Percentiles rank a stretch among this genome's conserved stretches.
Conservation (phyloP, 1,140 invertebrate species). For the Drosophila paulistorum region DNA sequence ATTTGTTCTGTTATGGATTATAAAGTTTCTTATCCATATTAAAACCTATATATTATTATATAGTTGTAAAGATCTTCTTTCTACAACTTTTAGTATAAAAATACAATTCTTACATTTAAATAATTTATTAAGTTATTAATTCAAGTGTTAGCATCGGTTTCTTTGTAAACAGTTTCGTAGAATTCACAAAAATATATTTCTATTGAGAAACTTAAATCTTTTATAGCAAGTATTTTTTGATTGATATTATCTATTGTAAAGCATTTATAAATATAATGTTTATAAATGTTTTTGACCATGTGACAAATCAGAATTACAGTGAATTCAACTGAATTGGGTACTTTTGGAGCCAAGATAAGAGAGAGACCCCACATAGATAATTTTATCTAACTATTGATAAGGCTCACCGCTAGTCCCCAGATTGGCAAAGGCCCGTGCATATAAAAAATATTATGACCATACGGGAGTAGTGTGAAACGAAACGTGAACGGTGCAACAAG, state of each 20-base stretch:
- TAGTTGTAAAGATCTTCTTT: no score
- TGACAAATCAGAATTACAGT: conserved; percentile 6
- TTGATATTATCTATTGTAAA: background rate
- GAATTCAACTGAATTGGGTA: background rate
- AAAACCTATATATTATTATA: no score
- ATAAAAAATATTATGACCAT: conserved; percentile 41
- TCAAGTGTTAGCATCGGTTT: no score
- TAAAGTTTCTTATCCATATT: no score
- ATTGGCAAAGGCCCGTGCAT: conserved; percentile 32
- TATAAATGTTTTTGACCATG: background rate
- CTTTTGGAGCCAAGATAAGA: conserved; percentile 15
- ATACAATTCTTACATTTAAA: no score
- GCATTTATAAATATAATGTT: background rate
- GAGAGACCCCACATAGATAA: conserved; percentile 14
- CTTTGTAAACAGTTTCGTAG: no score
- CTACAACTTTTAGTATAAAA: no score
- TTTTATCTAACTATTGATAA: conserved; percentile 47
- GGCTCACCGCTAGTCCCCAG: conserved; percentile 19
- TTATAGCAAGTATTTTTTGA: background rate
- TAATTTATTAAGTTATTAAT: no score
- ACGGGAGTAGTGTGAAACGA: conserved; percentile 20
- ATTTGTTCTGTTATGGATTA: no score
- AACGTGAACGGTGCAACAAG: conserved; percentile 41
- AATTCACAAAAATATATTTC: no score
- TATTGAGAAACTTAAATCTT: background rate